Base-by-base conservation (phyloP, 2,797 vertebrate species). In the Triplophysa bombifrons region DNA sequence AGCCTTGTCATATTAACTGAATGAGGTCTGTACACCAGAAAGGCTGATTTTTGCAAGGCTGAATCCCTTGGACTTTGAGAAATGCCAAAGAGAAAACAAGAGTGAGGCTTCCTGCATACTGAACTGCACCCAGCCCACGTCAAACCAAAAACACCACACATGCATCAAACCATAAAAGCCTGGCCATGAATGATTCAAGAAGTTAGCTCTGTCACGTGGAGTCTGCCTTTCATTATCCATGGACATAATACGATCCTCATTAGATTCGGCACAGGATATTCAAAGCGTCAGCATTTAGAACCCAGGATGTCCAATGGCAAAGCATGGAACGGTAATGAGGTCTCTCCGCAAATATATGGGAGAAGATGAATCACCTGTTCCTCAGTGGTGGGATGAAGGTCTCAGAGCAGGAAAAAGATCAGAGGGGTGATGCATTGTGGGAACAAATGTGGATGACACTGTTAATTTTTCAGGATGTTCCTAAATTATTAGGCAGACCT, bases 311-410 rank as follows among this genome's bases (percentile, higher is more conserved):
- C 80, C 9, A 61, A 27, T 14, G 19, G 30, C n/a, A 2, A 44
- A 30, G 20, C 10, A 41, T 46, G 44, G 71, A 78, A 68, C 61
- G 17, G 27, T 46, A 75, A 81, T 71, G 76, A 67, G 7, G 27
- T 30, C 69, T 27, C 71, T 48, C 27, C 20, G 69, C 44, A 74
- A 82, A 74, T 72, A 70, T 58, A 71, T 63, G 20, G 50, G 14
- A 56, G 80, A 84, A 72, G 75, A 76, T 27, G 22, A 68, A 75
- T 74, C 56, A 27, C 34, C 12, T 83, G 56, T 53, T 79, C 58
- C 17, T 73, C 13, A 70, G 14, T 50, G 68, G 34, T 30, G 67
- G 53, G 68, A 75, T 58, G 55, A 76, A n/a, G 25, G 34, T 19
- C 25, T 67, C 20, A 16, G 22, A 16, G 22, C 25, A 55, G 65